Evolutionary conservation across 2,888 invertebrate species (phyloP), one percentile per base, ranked within the genome.

Genomic region (Synergus umbraculus): DNA sequence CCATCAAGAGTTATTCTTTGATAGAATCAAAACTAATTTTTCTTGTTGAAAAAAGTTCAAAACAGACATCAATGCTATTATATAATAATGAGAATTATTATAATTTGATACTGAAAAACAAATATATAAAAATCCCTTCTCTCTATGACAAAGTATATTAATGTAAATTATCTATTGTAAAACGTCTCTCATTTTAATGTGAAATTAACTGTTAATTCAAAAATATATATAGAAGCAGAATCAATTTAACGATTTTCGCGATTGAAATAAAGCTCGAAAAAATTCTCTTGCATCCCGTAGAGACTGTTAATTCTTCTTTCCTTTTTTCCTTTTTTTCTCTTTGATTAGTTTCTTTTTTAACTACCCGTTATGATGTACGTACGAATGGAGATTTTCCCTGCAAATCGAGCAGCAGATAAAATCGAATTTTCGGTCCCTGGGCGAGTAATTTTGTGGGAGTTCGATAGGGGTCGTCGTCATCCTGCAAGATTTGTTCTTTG

Each of bases 401-500:
- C 78, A 81, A 69, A 60, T 66, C 54, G 54, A 60, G 63, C 78
- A 81, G 78, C 80, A 69, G 79, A 81, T 79, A 76, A 82, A 81
- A 83, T 82, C 65, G 79, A 84, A 82, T 84, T 78, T 78, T 76
- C 46, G 58, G 73, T 46, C 78, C 76, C 77, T 76, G 58, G 76
- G 66, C 82, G 80, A 82, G 81, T 82, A 78, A 82, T 84, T 82
- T 65, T 81, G 67, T 65, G 73, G 81, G 81, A 76, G 81, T 83
- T 83, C 81, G 79, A 83, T 83, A 83, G 82, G 79, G 83, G 82
- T 84, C 79, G 82, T 83, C 82, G 82, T 82, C 82, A 83, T 83
- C 79, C 81, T 84, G 83, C 84, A 83, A 82, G 83, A 84, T 81
- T 84, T 84, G 82, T 84, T 83, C 83, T 80, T 79, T 81, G 76